These are phyloP conservation scores for Meiosimyza platycephala DNA, from an alignment of 2,888 invertebrate genomes.

Conservation along the genomic window DNA sequence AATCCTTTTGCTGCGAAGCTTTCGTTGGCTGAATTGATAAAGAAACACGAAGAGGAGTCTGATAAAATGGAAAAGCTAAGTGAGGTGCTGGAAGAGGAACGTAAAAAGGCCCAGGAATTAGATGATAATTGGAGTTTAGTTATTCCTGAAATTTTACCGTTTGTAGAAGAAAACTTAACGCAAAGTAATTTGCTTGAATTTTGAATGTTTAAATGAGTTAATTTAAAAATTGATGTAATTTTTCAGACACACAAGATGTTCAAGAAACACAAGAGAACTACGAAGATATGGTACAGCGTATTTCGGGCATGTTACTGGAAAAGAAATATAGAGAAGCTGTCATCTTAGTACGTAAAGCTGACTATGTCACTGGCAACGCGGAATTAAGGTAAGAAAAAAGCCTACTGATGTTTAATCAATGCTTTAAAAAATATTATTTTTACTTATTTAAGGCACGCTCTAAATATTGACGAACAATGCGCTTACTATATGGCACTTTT, in stretches of 20 bases:
- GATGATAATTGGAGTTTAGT: slow-evolving; percentile 67
- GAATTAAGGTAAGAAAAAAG: slow-evolving; percentile 51
- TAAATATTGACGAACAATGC: slow-evolving; percentile 60
- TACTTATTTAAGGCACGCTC: slow-evolving; percentile 45
- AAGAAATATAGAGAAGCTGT: slow-evolving; percentile 63
- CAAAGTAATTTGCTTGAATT: slow-evolving; percentile 50
- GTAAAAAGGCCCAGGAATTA: slow-evolving; percentile 68
- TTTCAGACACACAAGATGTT: slow-evolving; percentile 50
- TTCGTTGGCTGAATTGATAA: slow-evolving; percentile 71
- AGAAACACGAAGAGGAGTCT: slow-evolving; percentile 69
- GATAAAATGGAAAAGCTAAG: slow-evolving; percentile 65
- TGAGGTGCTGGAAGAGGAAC: slow-evolving; percentile 71
- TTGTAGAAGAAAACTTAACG: slow-evolving; percentile 57
- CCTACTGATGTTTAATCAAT: not conserved
- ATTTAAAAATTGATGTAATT: not conserved
- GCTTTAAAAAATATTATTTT: not conserved
- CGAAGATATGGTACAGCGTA: slow-evolving; percentile 58
- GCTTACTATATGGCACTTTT: slow-evolving; percentile 60
- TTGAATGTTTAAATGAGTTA: not conserved
- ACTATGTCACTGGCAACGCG: slow-evolving; percentile 61
- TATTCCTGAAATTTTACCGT: slow-evolving; percentile 57
- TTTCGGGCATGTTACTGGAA: slow-evolving; percentile 56
- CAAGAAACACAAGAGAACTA: slow-evolving; percentile 58
- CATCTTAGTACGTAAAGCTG: slow-evolving; percentile 60
- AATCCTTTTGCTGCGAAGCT: slow-evolving; percentile 86